These are phyloP conservation scores for Teinopalpus imperialis DNA, from an alignment of 2,888 invertebrate species.

Conservation along the genomic window DNA sequence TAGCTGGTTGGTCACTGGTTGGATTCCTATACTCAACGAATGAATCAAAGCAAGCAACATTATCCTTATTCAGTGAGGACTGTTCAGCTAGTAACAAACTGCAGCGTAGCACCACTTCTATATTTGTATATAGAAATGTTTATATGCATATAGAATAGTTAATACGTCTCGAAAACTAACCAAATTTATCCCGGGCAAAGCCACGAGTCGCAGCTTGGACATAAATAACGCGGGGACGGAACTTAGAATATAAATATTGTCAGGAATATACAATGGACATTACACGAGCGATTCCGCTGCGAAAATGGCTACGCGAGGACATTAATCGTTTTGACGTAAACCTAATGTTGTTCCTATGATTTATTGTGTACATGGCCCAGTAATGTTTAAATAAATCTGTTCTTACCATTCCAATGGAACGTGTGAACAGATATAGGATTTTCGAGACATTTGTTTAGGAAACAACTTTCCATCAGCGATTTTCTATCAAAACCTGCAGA, in stretches of 20 bases:
- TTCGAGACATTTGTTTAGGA: conserved; percentile 2
- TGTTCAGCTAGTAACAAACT: too few species aligned
- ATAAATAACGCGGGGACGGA: conserved; percentile 19
- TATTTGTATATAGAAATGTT: too few species aligned
- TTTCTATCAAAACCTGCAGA: too few species aligned
- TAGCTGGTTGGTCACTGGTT: too few species aligned
- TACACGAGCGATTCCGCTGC: conserved; percentile 15
- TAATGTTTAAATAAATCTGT: conserved; percentile 14
- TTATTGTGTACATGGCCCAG: conserved; percentile 13
- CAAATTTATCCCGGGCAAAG: too few species aligned
- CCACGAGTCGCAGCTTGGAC: conserved; percentile 4
- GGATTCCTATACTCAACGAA: too few species aligned
- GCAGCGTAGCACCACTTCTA: too few species aligned
- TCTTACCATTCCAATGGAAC: not conserved
- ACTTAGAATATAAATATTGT: conserved; percentile 22
- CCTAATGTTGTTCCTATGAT: conserved; percentile 24
- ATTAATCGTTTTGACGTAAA: conserved; percentile 27
- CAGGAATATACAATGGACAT: conserved; percentile 24
- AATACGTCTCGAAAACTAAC: not conserved
- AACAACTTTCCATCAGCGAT: too few species aligned
- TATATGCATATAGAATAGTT: too few species aligned
- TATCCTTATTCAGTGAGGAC: too few species aligned
- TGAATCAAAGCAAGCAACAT: too few species aligned
- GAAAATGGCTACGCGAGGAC: conserved; percentile 13
- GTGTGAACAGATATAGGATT: conserved; percentile 1